Evolutionary conservation across 1,140 invertebrate genomes (phyloP).

Genomic region (Helicoverpa armigera): DNA sequence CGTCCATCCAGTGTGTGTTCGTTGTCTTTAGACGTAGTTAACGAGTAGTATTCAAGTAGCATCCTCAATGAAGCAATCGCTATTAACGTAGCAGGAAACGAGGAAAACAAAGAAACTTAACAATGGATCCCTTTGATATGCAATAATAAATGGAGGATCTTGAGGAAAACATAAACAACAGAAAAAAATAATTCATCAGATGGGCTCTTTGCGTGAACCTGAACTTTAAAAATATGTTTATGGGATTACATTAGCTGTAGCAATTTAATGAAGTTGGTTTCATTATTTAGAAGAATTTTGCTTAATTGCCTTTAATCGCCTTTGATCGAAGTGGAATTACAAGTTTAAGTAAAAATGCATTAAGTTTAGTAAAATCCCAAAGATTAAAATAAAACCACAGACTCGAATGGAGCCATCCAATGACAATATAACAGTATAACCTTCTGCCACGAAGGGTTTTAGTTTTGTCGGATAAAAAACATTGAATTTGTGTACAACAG

Average conservation of each 20-base stretch:
- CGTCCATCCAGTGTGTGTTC: no score
- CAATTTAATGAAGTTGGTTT: background rate
- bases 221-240: background rate
- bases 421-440: no score
- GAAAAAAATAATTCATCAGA: background rate
- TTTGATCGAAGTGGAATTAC: no score
- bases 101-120: constrained; percentile 36
- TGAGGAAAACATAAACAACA: background rate
- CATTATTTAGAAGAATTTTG: no score
- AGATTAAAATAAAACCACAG: no score
- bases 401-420: no score
- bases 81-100: constrained; percentile 19
- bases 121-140: constrained; percentile 20
- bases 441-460: no score
- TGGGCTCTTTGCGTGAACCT: background rate
- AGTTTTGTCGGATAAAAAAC: no score
- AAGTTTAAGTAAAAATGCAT: no score
- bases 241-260: background rate
- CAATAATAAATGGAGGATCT: background rate
- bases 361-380: no score
- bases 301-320: no score
- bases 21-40: background rate
- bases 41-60: background rate
- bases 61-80: constrained; percentile 15
- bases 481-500: no score